Conservation (phyloP, 2,113 vertebrate species). For the Vidua chalybeata region DNA sequence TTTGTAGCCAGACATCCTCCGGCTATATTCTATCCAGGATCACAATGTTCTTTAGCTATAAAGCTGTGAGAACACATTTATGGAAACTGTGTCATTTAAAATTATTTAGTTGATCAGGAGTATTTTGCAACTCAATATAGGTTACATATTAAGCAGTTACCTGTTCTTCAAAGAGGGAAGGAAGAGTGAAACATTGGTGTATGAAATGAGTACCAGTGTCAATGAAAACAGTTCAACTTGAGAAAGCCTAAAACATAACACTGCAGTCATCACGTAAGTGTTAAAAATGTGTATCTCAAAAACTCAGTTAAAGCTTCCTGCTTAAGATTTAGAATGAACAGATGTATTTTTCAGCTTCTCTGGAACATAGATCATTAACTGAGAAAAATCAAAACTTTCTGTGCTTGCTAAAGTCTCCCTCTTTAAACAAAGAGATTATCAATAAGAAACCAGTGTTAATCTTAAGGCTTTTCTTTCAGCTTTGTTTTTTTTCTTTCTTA, state of each 20-base stretch:
- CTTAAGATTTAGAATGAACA: background rate
- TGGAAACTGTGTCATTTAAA: background rate
- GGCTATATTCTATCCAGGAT: background rate
- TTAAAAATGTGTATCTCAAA: background rate
- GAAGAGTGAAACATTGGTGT: background rate
- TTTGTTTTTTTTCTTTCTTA: background rate
- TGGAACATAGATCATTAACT: background rate
- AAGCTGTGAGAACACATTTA: background rate
- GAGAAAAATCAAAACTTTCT: constrained; percentile 17
- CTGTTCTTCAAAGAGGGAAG: background rate
- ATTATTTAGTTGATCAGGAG: background rate
- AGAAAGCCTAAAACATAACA: background rate
- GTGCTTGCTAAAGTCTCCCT: background rate
- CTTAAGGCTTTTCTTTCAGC: background rate
- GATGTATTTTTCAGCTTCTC: background rate
- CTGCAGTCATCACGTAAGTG: background rate
- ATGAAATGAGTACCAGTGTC: background rate
- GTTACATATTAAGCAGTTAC: background rate
- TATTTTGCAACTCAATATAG: background rate
- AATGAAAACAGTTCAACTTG: background rate
- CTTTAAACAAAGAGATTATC: background rate
- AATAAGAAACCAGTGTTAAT: background rate
- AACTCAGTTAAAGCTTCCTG: background rate
- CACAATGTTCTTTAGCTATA: background rate
- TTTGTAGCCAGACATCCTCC: background rate